Evolutionary conservation across 2,888 invertebrate genomes (phyloP).

Genomic region (Peribatodes rhomboidaria): DNA sequence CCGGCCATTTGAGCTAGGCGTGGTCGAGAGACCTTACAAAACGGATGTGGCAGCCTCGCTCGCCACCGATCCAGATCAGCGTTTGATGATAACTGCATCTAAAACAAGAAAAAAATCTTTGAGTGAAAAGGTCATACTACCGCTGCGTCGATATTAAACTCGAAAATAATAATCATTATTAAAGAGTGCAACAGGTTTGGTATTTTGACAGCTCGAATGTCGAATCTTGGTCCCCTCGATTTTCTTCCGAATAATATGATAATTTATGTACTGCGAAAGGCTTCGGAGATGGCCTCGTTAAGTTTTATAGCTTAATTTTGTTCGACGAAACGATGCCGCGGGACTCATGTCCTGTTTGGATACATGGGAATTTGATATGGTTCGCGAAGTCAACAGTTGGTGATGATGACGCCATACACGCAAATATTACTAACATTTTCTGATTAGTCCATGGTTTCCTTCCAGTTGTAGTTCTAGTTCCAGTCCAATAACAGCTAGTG

Average conservation of each 20-base stretch:
- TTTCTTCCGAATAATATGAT: conserved; percentile 47
- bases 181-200: conserved; percentile 63
- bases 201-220: conserved; percentile 74
- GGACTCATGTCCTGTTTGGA: conserved; percentile 31
- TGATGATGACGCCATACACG: not conserved
- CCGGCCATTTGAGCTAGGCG: conserved; percentile 71
- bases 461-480: no score
- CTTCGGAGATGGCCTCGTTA: conserved; percentile 67
- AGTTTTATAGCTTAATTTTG: conserved; percentile 77
- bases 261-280: conserved; percentile 62
- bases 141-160: conserved; percentile 76
- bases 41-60: conserved; percentile 82
- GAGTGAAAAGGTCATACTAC: conserved; percentile 83
- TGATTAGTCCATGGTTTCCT: no score
- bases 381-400: conserved; percentile 7
- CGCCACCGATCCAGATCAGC: conserved; percentile 68
- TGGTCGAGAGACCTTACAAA: conserved; percentile 78
- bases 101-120: conserved; percentile 69
- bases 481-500: no score
- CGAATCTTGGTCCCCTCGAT: conserved; percentile 60
- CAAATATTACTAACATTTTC: no score
- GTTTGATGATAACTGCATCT: conserved; percentile 78
- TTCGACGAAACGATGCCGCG: conserved; percentile 48
- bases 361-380: conserved; percentile 36
- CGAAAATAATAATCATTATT: conserved; percentile 79